Conservation (phyloP, 2,888 invertebrate species). For the Hemaris fuciformis region DNA sequence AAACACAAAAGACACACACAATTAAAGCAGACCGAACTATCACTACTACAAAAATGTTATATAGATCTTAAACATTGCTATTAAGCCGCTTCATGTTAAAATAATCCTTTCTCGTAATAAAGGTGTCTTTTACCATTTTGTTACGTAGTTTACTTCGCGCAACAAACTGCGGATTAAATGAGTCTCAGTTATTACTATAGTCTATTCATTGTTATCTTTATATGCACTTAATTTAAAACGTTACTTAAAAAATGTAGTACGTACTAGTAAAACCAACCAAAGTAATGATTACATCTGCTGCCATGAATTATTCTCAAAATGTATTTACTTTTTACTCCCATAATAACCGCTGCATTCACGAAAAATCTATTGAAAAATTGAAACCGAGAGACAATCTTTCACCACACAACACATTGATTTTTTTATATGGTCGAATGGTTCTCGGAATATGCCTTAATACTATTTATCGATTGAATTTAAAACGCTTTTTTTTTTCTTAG, state of each 20-base stretch:
- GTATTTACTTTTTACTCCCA: not conserved
- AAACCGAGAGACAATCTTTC: not conserved
- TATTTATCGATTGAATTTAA: not conserved
- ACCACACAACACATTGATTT: not conserved
- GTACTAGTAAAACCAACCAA: not conserved
- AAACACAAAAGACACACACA: constrained; percentile 8
- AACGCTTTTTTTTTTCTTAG: constrained; percentile 1
- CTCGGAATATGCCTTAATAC: not conserved
- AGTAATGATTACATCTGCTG: not conserved
- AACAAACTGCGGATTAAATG: not conserved
- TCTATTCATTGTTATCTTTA: not conserved
- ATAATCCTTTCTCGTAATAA: not conserved
- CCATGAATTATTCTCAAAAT: no score
- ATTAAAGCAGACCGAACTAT: constrained; percentile 4
- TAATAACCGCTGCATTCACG: not conserved
- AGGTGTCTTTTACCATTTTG: not conserved
- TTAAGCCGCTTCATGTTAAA: not conserved
- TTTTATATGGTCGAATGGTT: not conserved
- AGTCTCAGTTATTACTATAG: not conserved
- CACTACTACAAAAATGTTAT: not conserved
- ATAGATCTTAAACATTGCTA: not conserved
- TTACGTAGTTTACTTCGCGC: not conserved
- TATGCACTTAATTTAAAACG: not conserved
- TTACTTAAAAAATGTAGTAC: not conserved
- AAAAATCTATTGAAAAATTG: not conserved